A percentile compares a stretch with the other conserved stretches of the same genome.
These are phyloP conservation scores for Podargus strigoides DNA, from an alignment of 2,797 vertebrate genomes.

Conservation along the genomic window DNA sequence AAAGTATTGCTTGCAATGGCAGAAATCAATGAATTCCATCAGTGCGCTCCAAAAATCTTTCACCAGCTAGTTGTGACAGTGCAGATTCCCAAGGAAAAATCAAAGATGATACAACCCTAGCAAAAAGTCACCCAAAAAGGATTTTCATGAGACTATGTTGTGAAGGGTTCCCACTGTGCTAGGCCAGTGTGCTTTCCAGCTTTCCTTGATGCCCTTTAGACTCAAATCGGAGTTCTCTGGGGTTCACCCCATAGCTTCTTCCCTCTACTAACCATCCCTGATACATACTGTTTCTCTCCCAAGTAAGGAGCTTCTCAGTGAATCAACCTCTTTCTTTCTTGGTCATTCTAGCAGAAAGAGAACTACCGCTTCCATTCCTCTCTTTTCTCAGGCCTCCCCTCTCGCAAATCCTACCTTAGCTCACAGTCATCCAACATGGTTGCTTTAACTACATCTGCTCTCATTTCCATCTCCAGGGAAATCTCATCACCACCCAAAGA, in stretches of 20 bases:
- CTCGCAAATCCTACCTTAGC: background rate
- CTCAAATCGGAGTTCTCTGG: background rate
- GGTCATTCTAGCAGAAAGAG: background rate
- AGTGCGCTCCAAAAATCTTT: slow-evolving; percentile 8
- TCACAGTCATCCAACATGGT: background rate
- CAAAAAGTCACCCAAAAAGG: background rate
- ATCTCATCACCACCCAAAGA: background rate
- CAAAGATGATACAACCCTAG: background rate
- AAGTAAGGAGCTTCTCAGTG: background rate
- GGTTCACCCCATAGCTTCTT: background rate
- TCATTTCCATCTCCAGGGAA: background rate
- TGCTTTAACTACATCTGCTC: background rate
- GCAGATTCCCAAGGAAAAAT: background rate
- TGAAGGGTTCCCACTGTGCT: background rate
- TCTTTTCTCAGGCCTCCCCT: background rate
- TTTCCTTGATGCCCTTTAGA: background rate
- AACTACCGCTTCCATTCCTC: background rate
- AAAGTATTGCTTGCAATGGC: background rate
- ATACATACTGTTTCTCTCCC: background rate
- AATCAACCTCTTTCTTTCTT: background rate
- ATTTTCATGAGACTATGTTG: background rate
- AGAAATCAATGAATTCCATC: slow-evolving; percentile 9
- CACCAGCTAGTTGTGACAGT: background rate
- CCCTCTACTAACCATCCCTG: background rate
- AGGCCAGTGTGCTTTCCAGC: background rate